These are phyloP conservation scores for Dysidea cf. avara DNA, from an alignment of 37 sponge, comb jelly and placozoan species.

Conservation along the genomic window DNA sequence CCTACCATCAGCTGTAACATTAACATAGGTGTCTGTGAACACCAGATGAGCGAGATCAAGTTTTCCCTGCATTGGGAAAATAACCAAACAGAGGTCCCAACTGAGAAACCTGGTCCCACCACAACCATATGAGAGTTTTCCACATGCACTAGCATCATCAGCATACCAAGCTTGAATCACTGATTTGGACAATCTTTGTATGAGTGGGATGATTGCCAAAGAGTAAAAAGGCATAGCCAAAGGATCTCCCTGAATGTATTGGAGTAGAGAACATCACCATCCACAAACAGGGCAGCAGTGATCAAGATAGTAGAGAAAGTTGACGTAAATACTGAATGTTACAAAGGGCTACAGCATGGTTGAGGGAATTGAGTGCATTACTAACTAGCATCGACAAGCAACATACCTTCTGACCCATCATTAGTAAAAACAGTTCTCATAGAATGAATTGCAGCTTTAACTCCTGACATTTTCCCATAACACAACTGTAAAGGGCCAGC, in stretches of 20 bases:
- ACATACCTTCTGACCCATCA: constrained; percentile 20
- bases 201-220: constrained; percentile 34
- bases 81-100: constrained; percentile 43
- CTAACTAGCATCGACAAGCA: constrained; percentile 62
- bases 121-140: constrained; percentile 13
- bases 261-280: constrained; percentile 33
- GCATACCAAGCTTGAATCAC: constrained; percentile 59
- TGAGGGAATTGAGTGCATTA: constrained; percentile 65
- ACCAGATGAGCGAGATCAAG: too few relatives aligned
- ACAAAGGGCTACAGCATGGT: constrained; percentile 40
- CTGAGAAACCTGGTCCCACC: constrained; percentile 21
- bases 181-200: constrained; percentile 2
- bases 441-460: constrained; percentile 59
- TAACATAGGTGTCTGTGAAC: too few relatives aligned
- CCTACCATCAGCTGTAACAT: too few relatives aligned
- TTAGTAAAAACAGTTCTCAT: constrained; percentile 34
- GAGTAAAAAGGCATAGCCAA: constrained; percentile 57
- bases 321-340: constrained; percentile 48
- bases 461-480: constrained; percentile 58
- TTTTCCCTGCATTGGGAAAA: constrained; percentile 51
- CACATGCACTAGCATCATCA: constrained; percentile 47
- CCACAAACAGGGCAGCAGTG: constrained; percentile 12
- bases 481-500: constrained; percentile 63
- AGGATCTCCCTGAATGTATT: constrained; percentile 45
- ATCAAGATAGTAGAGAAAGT: constrained; percentile 19